Evolutionary conservation across 1,140 invertebrate species (phyloP).

Genomic region (Ptiloglossa arizonensis): DNA sequence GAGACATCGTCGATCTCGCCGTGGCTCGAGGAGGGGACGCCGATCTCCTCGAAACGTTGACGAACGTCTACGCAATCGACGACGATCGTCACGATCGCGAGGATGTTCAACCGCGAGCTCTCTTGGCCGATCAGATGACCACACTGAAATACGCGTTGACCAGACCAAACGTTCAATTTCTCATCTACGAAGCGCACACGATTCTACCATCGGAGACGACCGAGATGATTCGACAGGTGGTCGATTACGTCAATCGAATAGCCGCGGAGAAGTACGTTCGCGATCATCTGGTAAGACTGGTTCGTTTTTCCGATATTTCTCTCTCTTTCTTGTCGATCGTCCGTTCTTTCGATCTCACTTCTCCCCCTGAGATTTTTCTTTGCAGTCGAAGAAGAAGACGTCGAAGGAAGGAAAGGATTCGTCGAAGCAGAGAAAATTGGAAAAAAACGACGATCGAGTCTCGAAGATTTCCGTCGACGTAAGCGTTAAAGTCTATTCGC

Average conservation of each 20-base stretch:
- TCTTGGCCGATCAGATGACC: constrained; percentile 72
- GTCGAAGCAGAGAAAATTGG: neutral
- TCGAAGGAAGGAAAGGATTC: neutral
- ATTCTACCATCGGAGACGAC: constrained; percentile 77
- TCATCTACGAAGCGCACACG: constrained; percentile 81
- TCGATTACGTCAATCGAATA: constrained; percentile 78
- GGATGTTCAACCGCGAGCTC: constrained; percentile 56
- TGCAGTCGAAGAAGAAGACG: neutral
- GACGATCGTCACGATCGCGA: constrained; percentile 38
- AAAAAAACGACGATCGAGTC: neutral
- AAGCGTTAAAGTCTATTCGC: constrained; percentile 20
- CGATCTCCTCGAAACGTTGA: constrained; percentile 71
- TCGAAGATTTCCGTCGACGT: neutral
- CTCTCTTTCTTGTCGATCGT: neutral
- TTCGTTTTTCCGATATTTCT: neutral
- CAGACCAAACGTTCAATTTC: constrained; percentile 78
- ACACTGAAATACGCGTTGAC: constrained; percentile 74
- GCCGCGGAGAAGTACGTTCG: constrained; percentile 76
- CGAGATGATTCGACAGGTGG: constrained; percentile 75
- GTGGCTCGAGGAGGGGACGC: constrained; percentile 75
- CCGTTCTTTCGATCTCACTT: neutral
- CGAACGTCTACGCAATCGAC: constrained; percentile 22
- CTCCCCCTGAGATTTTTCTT: neutral
- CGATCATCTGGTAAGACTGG: constrained; percentile 66
- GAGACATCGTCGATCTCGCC: constrained; percentile 87